Evolutionary conservation across 2,113 vertebrate species (phyloP).

Genomic region (Microtus montanus): DNA sequence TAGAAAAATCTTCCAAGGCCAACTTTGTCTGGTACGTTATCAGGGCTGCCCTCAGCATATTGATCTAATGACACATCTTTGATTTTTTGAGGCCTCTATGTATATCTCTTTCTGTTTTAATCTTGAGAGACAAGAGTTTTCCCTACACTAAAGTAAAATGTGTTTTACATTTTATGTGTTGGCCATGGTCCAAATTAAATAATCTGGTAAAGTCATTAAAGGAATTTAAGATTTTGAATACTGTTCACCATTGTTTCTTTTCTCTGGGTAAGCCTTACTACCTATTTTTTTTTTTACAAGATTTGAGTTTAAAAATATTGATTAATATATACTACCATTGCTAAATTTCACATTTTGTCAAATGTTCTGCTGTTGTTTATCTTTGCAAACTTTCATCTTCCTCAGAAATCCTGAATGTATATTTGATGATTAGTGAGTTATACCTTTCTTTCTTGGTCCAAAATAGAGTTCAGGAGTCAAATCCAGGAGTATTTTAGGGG

Average conservation of each 20-base stretch:
- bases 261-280: slow-evolving; percentile 41
- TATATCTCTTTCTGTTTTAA: not conserved
- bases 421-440: slow-evolving; percentile 1
- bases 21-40: slow-evolving; percentile 19
- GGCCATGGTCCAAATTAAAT: slow-evolving; percentile 81
- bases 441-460: not conserved
- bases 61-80: slow-evolving; percentile 38
- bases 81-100: slow-evolving; percentile 36
- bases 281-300: slow-evolving; percentile 47
- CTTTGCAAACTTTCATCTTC: not conserved
- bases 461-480: slow-evolving; percentile 11
- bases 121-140: slow-evolving; percentile 64
- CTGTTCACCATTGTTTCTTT: slow-evolving; percentile 51
- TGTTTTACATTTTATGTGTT: slow-evolving; percentile 73
- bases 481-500: not conserved
- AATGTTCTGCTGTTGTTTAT: not conserved
- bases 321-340: not conserved
- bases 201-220: slow-evolving; percentile 82
- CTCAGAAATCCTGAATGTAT: slow-evolving; percentile 32
- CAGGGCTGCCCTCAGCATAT: not conserved
- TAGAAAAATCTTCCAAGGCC: slow-evolving; percentile 10
- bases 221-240: slow-evolving; percentile 74
- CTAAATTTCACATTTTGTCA: slow-evolving; percentile 36
- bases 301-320: slow-evolving; percentile 15
- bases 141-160: slow-evolving; percentile 75